phyloP scores from a whole-genome alignment of 2,113 vertebrate genomes.

The Dolichotis patagonum region DNA sequence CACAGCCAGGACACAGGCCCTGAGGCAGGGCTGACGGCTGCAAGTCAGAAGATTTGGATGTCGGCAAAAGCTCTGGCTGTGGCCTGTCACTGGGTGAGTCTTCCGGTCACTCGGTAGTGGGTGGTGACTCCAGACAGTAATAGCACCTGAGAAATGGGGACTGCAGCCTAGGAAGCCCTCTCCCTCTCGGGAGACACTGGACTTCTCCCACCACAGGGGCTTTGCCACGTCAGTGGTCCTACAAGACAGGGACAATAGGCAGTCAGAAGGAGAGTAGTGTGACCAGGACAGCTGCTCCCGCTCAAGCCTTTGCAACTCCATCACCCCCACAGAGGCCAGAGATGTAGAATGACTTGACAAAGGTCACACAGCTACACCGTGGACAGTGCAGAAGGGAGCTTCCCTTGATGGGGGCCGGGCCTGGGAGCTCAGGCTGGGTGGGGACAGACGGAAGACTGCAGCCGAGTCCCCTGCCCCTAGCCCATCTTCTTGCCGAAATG shows the following conservation, averaged over 20 bases:
- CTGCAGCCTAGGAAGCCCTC: not conserved
- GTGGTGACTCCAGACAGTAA: not conserved
- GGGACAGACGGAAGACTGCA: not conserved
- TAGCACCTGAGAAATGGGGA: rapidly evolving
- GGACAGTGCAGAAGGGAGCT: rapidly evolving
- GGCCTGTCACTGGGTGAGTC: not conserved
- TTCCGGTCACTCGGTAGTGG: not conserved
- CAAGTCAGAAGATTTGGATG: not conserved
- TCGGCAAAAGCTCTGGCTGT: rapidly evolving
- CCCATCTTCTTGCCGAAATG: not conserved
- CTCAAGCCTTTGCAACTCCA: not conserved
- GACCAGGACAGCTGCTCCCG: not conserved
- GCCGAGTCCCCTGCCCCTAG: rapidly evolving
- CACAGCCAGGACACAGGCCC: not conserved
- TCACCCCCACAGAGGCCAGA: not conserved
- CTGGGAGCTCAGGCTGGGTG: rapidly evolving
- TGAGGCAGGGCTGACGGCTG: not conserved
- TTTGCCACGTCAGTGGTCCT: not conserved
- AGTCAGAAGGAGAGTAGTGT: not conserved
- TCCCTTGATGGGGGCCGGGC: not conserved
- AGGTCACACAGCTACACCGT: not conserved
- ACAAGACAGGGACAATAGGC: rapidly evolving
- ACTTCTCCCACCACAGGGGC: not conserved
- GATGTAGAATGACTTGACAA: not conserved
- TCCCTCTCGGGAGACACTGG: not conserved